Percentiles rank a stretch among this genome's conserved stretches.
Evolutionary conservation across 2,797 vertebrate species (phyloP).

Genomic region (Bradypodion ventrale): DNA sequence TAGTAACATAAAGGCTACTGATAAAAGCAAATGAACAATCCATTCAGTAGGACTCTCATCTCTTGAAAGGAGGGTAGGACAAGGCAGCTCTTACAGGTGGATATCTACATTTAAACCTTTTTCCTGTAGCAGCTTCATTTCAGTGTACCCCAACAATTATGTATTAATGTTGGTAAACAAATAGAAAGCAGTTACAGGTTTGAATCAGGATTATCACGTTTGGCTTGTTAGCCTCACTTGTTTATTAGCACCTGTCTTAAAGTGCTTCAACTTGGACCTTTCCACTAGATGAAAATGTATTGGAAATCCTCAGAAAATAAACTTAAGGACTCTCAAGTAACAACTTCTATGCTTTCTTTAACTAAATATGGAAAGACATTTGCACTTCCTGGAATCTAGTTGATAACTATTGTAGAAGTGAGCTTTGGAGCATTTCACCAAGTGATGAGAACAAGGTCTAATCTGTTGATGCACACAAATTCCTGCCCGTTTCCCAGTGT

Average conservation of each 20-base stretch:
- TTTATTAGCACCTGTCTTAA: slow-evolving; percentile 14
- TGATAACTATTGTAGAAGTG: background rate
- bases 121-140: slow-evolving; percentile 63
- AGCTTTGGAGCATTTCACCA: background rate
- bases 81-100: background rate
- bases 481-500: background rate
- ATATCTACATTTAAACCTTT: background rate
- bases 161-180: slow-evolving; percentile 68
- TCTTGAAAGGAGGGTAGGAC: slow-evolving; percentile 37
- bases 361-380: background rate
- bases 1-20: slow-evolving; percentile 50
- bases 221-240: background rate
- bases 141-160: slow-evolving; percentile 54
- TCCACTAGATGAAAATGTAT: slow-evolving; percentile 27
- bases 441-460: slow-evolving; percentile 3
- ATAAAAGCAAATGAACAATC: slow-evolving; percentile 42
- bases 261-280: background rate
- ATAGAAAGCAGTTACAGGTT: slow-evolving; percentile 40
- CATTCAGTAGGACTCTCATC: background rate
- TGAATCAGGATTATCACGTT: slow-evolving; percentile 24
- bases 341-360: slow-evolving; percentile 7
- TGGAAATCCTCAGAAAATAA: slow-evolving; percentile 5
- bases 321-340: slow-evolving; percentile 43
- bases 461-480: slow-evolving; percentile 16
- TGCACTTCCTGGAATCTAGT: slow-evolving; percentile 26